These are phyloP conservation scores for Hyaena hyaena DNA, from an alignment of 2,113 vertebrate species.

Conservation along the genomic window DNA sequence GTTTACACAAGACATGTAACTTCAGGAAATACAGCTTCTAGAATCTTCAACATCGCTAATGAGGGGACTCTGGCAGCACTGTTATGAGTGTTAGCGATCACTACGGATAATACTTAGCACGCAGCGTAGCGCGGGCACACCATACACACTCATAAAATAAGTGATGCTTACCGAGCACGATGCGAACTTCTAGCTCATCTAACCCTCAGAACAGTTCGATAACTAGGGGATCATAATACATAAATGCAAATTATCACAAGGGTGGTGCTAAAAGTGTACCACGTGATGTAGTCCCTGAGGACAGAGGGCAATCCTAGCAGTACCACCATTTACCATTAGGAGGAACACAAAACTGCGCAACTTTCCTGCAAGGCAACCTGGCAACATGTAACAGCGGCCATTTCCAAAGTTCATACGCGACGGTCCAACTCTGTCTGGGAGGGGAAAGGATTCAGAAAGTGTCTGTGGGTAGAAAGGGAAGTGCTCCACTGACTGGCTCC, in stretches of 20 bases:
- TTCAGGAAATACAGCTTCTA: neutral
- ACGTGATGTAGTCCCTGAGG: rapidly evolving
- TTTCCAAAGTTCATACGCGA: neutral
- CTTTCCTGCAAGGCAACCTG: neutral
- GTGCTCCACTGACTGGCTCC: neutral
- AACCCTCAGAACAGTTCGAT: neutral
- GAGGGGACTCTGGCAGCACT: neutral
- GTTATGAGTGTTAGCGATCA: neutral
- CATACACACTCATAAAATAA: neutral
- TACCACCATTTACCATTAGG: neutral
- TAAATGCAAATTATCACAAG: neutral
- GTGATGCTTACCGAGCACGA: neutral
- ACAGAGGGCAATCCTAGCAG: neutral
- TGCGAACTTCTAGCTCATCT: neutral
- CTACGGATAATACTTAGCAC: rapidly evolving
- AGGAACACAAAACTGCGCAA: neutral
- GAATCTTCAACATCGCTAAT: neutral
- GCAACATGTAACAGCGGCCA: neutral
- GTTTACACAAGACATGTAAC: neutral
- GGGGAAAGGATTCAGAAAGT: neutral
- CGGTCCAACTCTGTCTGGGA: neutral
- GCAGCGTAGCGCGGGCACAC: rapidly evolving
- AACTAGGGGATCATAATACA: neutral
- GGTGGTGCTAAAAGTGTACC: neutral
- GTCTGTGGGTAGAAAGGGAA: neutral